These are phyloP conservation scores for Arctopsyche grandis DNA, from an alignment of 1,140 invertebrate genomes.

Conservation along the genomic window DNA sequence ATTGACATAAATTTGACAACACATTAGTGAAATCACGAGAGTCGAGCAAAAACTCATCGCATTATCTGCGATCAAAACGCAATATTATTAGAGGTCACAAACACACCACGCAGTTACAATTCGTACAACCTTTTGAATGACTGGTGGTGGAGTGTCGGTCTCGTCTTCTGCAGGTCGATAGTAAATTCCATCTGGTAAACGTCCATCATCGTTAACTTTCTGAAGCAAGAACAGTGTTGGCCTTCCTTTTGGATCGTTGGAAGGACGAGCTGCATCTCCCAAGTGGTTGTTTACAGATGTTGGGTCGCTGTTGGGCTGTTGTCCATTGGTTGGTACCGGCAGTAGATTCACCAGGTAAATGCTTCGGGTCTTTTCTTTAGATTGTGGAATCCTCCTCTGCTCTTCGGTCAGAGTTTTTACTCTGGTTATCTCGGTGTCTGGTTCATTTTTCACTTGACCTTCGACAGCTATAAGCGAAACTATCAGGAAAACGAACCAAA, in stretches of 20 bases:
- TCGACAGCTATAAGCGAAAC: slow-evolving; percentile 1
- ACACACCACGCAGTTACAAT: neutral
- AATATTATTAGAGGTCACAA: neutral
- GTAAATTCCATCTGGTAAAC: slow-evolving; percentile 52
- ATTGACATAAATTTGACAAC: too few relatives aligned
- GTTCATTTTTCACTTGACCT: slow-evolving; percentile 1
- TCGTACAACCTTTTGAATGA: slow-evolving; percentile 45
- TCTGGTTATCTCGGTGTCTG: slow-evolving; percentile 45
- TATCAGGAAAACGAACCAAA: neutral
- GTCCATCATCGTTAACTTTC: slow-evolving; percentile 43
- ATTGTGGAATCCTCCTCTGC: slow-evolving; percentile 11
- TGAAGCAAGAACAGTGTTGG: slow-evolving; percentile 51
- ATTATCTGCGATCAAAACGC: neutral
- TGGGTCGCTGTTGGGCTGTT: neutral
- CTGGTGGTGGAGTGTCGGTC: slow-evolving; percentile 39
- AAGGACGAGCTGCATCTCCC: neutral
- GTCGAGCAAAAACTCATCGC: neutral
- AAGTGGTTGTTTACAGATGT: slow-evolving; percentile 19
- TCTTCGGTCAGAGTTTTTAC: slow-evolving; percentile 44
- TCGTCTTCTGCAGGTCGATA: slow-evolving; percentile 48
- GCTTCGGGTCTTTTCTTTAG: slow-evolving; percentile 37
- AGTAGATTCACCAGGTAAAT: slow-evolving; percentile 46
- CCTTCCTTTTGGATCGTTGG: slow-evolving; percentile 15
- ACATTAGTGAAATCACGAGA: too few relatives aligned
- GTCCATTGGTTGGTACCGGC: slow-evolving; percentile 21